Evolutionary conservation across 2,797 vertebrate genomes (phyloP).

Genomic region (Gallinago stenura): DNA sequence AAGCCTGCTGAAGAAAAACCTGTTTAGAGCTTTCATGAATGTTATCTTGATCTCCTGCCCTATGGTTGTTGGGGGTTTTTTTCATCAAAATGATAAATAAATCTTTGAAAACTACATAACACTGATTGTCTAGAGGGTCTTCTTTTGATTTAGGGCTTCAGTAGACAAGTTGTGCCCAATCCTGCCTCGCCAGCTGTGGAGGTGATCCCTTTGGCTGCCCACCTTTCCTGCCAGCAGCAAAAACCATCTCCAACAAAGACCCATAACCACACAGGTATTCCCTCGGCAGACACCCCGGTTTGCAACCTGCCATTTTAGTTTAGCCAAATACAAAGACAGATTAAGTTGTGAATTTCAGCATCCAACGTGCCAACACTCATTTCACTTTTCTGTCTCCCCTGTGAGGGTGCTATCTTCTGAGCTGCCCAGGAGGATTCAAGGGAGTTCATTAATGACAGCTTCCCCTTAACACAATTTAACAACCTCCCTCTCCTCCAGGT

Average conservation of each 20-base stretch:
- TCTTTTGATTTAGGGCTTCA: not conserved
- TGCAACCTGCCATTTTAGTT: not conserved
- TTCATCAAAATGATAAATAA: not conserved
- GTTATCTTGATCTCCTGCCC: not conserved
- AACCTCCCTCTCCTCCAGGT: not conserved
- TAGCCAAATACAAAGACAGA: not conserved
- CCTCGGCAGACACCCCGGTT: not conserved
- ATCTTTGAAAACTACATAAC: not conserved
- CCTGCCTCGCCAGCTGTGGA: not conserved
- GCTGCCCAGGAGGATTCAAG: not conserved
- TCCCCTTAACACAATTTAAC: not conserved
- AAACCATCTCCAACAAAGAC: not conserved
- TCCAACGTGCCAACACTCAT: rapidly evolving
- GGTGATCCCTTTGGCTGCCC: not conserved
- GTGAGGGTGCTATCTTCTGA: not conserved
- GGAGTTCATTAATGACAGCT: not conserved
- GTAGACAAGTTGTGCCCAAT: not conserved
- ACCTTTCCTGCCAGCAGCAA: not conserved
- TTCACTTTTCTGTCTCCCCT: not conserved
- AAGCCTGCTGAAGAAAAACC: not conserved
- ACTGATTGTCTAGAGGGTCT: not conserved
- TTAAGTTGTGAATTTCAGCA: not conserved
- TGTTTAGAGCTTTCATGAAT: not conserved
- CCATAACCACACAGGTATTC: not conserved
- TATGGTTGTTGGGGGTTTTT: not conserved